Evolutionary conservation across 2,888 invertebrate species (phyloP).

Genomic region (Drosophila cognata): DNA sequence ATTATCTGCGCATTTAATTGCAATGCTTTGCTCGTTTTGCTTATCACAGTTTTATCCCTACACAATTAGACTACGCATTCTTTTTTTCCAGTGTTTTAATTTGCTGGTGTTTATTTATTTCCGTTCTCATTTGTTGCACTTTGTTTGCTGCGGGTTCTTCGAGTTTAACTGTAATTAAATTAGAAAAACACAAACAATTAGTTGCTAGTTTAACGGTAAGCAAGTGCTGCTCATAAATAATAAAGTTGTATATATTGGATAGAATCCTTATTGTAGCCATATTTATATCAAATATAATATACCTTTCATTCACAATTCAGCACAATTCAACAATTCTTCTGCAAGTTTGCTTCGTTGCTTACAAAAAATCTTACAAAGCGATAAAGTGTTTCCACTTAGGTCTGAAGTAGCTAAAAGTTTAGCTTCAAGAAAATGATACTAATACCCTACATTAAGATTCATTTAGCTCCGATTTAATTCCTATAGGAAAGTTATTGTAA

Average conservation of each 20-base stretch:
- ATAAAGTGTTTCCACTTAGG: background rate
- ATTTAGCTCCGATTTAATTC: background rate
- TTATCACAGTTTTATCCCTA: constrained; percentile 73
- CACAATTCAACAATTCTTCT: background rate
- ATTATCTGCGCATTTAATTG: constrained; percentile 63
- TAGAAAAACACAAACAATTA: constrained; percentile 13
- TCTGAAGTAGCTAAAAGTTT: background rate
- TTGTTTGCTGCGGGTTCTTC: constrained; percentile 9
- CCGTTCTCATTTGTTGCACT: constrained; percentile 29
- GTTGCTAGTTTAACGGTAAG: constrained; percentile 42
- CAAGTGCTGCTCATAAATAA: background rate
- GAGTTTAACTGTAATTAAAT: constrained; percentile 67
- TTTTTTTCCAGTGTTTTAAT: constrained; percentile 3
- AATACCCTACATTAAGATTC: background rate
- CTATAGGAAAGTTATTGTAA: too few species aligned
- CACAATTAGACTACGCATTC: constrained; percentile 36
- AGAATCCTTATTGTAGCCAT: background rate
- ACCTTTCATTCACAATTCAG: background rate
- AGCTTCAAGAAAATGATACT: background rate
- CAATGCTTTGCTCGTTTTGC: constrained; percentile 42
- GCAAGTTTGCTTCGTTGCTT: background rate
- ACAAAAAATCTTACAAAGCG: background rate
- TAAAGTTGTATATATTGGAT: background rate
- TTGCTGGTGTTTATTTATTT: constrained; percentile 23
- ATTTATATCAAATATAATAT: background rate